A percentile compares a stretch with the other conserved stretches of the same genome.
These are phyloP conservation scores for Arctia plantaginis DNA, from an alignment of 2,888 invertebrate species.

Conservation along the genomic window DNA sequence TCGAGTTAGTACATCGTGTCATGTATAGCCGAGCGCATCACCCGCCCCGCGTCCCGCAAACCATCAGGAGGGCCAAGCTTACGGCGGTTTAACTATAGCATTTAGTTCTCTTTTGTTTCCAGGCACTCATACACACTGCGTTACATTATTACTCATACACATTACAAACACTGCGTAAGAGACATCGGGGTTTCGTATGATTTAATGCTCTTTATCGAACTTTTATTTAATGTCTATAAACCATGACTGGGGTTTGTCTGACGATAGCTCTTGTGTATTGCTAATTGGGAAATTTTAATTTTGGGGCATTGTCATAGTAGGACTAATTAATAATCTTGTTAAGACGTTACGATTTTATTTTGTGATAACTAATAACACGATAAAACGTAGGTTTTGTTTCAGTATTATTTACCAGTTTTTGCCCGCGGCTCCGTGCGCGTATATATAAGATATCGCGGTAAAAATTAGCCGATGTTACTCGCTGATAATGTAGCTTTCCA, in stretches of 20 bases:
- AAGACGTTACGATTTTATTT: conserved; percentile 13
- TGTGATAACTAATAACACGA: background rate
- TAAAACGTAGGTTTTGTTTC: background rate
- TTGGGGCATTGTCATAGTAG: conserved; percentile 23
- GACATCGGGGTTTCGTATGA: conserved; percentile 34
- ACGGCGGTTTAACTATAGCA: too few relatives aligned
- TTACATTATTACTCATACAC: too few relatives aligned
- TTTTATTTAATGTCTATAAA: conserved; percentile 46
- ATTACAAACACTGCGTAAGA: conserved; percentile 5
- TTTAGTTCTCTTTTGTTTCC: conserved; percentile 25
- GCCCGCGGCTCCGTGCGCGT: too few relatives aligned
- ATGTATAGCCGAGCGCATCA: too few relatives aligned
- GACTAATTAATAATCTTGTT: conserved; percentile 17
- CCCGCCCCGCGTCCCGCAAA: too few relatives aligned
- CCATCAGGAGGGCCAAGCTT: too few relatives aligned
- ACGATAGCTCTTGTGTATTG: conserved; percentile 20
- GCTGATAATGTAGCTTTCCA: too few relatives aligned
- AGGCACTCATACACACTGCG: conserved; percentile 14
- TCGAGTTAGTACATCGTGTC: too few relatives aligned
- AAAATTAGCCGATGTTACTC: too few relatives aligned
- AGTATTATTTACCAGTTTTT: too few relatives aligned
- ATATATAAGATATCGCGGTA: too few relatives aligned
- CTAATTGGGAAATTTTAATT: conserved; percentile 23
- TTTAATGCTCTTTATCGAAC: conserved; percentile 47
- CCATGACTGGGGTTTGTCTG: conserved; percentile 45